Percentiles rank a stretch among this genome's conserved stretches.
Evolutionary conservation across 2,113 vertebrate species (phyloP).

Genomic region (Bolborhynchus lineola): DNA sequence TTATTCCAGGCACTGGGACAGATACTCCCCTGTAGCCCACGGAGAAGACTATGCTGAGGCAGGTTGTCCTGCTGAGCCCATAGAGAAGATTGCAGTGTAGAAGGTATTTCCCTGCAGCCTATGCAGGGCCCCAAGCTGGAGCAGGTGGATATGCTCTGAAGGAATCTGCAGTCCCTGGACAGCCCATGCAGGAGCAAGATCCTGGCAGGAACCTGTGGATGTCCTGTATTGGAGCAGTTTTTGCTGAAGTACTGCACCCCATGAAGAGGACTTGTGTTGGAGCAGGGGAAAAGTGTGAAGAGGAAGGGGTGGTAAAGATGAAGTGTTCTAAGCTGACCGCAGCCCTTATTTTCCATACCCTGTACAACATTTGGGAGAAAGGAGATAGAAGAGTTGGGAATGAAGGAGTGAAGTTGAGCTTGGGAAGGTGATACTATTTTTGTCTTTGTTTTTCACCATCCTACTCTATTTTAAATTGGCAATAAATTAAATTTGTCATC

Average conservation of each 20-base stretch:
- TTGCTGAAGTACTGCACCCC: neutral
- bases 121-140: neutral
- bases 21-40: neutral
- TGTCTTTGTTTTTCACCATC: neutral
- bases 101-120: neutral
- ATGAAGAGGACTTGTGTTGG: rapidly evolving
- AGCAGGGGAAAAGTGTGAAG: neutral
- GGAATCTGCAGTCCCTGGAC: neutral
- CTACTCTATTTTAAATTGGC: neutral
- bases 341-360: neutral
- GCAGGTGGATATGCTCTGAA: neutral
- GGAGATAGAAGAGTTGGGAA: neutral
- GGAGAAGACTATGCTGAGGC: neutral
- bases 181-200: neutral
- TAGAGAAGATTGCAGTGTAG: neutral
- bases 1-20: neutral
- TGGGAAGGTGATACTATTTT: neutral
- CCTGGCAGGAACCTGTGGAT: neutral
- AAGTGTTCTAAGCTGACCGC: neutral
- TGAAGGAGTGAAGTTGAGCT: neutral
- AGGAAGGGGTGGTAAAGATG: neutral
- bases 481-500: neutral
- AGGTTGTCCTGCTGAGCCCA: neutral
- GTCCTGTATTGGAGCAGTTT: neutral
- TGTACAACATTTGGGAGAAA: neutral